A percentile compares a stretch with the other conserved stretches of the same genome.
These are phyloP conservation scores for Maniola hyperantus DNA, from an alignment of 2,888 invertebrate species.

Conservation along the genomic window DNA sequence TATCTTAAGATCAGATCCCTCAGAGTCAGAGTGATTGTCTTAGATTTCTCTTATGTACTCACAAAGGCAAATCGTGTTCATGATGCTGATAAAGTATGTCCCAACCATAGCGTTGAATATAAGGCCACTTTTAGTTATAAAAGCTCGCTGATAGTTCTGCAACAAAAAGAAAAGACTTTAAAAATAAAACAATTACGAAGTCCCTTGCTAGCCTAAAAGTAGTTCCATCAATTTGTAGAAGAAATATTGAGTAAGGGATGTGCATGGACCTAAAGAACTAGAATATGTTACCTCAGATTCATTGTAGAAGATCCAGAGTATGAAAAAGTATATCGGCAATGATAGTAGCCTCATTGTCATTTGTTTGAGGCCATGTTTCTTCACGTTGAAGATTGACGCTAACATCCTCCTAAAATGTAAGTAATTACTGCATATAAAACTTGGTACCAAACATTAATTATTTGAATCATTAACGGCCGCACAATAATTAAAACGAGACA, in stretches of 20 bases:
- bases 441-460: too few species aligned
- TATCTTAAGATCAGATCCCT: too few species aligned
- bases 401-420: constrained; percentile 85
- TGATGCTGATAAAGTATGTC: constrained; percentile 86
- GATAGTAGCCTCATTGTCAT: constrained; percentile 88
- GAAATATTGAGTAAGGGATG: too few species aligned
- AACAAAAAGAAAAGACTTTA: not conserved
- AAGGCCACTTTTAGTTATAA: constrained; percentile 87
- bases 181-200: not conserved
- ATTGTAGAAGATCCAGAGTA: constrained; percentile 91
- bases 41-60: constrained; percentile 58
- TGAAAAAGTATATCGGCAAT: constrained; percentile 88
- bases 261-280: too few species aligned
- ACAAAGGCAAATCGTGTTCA: constrained; percentile 87
- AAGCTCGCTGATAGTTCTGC: constrained; percentile 86
- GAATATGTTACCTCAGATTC: constrained; percentile 79
- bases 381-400: constrained; percentile 90
- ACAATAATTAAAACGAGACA: too few species aligned
- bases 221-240: too few species aligned
- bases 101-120: constrained; percentile 87
- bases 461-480: too few species aligned
- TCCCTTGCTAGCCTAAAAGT: too few species aligned
- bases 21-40: too few species aligned
- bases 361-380: constrained; percentile 88
- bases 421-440: not conserved